phyloP scores from a whole-genome alignment of 2,113 vertebrate genomes.

The Engraulis encrasicolus region DNA sequence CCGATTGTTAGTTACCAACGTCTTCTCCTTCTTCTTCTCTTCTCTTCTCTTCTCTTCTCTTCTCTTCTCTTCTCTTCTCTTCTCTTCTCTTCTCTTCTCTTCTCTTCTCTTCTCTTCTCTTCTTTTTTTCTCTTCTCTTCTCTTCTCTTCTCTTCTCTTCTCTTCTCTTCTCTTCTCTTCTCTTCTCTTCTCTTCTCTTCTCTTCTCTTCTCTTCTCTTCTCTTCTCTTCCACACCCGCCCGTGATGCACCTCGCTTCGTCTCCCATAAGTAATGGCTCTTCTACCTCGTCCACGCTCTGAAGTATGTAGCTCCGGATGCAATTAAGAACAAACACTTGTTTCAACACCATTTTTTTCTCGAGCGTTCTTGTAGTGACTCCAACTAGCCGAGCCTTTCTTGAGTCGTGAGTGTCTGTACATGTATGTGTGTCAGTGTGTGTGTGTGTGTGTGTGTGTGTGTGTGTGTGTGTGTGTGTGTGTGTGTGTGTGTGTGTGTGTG shows the following conservation, averaged over 20 bases:
- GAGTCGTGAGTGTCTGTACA: neutral
- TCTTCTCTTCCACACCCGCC: slow-evolving; percentile 58
- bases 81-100: too few relatives aligned
- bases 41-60: too few relatives aligned
- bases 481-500: neutral
- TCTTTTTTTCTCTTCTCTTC: too few relatives aligned
- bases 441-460: neutral
- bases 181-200: too few relatives aligned
- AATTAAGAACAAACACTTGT: slow-evolving; percentile 67
- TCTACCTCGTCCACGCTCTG: slow-evolving; percentile 60
- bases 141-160: too few relatives aligned
- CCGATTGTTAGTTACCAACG: slow-evolving; percentile 66
- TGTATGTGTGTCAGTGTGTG: neutral
- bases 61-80: too few relatives aligned
- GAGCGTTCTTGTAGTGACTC: neutral
- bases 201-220: too few relatives aligned
- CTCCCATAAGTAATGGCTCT: slow-evolving; percentile 70
- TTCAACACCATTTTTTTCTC: slow-evolving; percentile 6
- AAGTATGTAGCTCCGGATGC: slow-evolving; percentile 55
- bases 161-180: too few relatives aligned
- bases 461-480: neutral
- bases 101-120: too few relatives aligned
- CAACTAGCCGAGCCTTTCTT: neutral
- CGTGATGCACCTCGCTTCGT: slow-evolving; percentile 56
- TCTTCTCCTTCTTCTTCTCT: neutral